These are phyloP conservation scores for Sylvietta virens DNA, from an alignment of 2,113 vertebrate species.

Conservation along the genomic window DNA sequence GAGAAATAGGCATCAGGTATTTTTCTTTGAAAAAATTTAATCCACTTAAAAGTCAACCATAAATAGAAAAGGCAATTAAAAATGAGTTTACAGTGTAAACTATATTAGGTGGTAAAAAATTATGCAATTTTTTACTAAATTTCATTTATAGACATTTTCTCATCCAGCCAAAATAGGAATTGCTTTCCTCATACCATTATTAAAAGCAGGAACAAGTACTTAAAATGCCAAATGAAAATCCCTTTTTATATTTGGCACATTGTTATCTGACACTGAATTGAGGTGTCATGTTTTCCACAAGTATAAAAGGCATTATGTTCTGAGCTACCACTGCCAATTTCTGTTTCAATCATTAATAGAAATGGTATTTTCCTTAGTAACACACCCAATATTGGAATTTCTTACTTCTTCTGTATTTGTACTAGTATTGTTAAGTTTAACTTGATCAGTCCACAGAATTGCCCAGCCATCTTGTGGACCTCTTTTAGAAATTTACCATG, in stretches of 20 bases:
- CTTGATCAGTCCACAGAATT: neutral
- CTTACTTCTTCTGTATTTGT: neutral
- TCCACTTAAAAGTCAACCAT: neutral
- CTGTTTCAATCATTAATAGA: neutral
- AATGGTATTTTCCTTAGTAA: constrained; percentile 26
- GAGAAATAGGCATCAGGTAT: neutral
- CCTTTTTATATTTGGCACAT: constrained; percentile 50
- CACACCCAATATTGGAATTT: neutral
- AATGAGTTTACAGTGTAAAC: neutral
- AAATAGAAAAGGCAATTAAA: neutral
- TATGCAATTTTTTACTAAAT: neutral
- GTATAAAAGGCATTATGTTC: constrained; percentile 60
- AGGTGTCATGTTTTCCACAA: constrained; percentile 45
- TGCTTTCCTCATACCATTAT: constrained; percentile 19
- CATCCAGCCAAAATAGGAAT: constrained; percentile 32
- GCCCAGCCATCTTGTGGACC: neutral
- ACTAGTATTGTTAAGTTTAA: neutral
- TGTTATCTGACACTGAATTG: constrained; percentile 25
- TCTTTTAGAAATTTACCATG: neutral
- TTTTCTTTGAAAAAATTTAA: neutral
- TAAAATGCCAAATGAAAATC: constrained; percentile 55
- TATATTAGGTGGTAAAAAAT: neutral
- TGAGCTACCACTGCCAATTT: constrained; percentile 41
- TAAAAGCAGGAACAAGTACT: neutral
- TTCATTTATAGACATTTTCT: constrained; percentile 48